These are phyloP conservation scores for Poeciliopsis turrubarensis DNA, from an alignment of 2,113 vertebrate species.

Conservation along the genomic window DNA sequence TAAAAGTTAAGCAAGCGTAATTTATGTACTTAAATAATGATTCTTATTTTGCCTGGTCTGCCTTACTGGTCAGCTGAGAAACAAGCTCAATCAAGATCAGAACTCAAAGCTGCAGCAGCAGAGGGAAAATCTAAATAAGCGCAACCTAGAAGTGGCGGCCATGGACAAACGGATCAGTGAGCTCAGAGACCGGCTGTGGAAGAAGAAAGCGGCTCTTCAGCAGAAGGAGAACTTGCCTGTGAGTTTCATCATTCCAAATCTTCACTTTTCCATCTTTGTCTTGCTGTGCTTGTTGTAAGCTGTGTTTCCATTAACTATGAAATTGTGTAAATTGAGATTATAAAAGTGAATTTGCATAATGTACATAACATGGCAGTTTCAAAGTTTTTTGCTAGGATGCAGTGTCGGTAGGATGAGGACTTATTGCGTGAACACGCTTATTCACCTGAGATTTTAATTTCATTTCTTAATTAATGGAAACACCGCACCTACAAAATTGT, in stretches of 20 bases:
- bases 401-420: no score
- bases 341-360: no score
- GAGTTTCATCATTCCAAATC: conserved; percentile 64
- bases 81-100: conserved; percentile 97
- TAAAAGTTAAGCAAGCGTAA: not conserved
- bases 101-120: conserved; percentile 94
- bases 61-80: conserved; percentile 83
- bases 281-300: not conserved
- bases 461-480: no score
- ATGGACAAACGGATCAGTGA: conserved; percentile 97
- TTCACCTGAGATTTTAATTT: no score
- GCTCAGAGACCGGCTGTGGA: conserved; percentile 94
- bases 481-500: no score
- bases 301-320: no score
- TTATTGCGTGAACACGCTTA: no score
- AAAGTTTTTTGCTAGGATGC: no score
- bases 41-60: conserved; percentile 12
- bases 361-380: no score
- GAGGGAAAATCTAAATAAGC: conserved; percentile 94
- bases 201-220: conserved; percentile 96
- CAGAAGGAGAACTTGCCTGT: conserved; percentile 95
- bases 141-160: conserved; percentile 91
- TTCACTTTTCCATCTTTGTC: not conserved
- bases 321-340: no score
- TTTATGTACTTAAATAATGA: not conserved